A percentile compares a stretch with the other conserved stretches of the same genome.
phyloP scores from a whole-genome alignment of 1,140 invertebrate genomes.

The Carposina sasakii region DNA sequence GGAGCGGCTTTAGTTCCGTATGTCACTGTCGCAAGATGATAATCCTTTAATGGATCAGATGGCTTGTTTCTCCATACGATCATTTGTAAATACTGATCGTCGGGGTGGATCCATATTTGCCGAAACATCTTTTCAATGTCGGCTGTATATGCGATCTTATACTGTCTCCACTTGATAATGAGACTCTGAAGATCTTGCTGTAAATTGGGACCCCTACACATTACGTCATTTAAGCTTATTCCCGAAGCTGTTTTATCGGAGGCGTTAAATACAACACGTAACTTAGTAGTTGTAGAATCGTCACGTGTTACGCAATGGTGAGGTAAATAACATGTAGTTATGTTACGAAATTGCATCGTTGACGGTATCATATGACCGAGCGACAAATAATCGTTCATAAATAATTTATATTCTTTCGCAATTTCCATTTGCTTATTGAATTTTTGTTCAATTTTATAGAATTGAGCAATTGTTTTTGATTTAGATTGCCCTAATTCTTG shows the following conservation, averaged over 20 bases:
- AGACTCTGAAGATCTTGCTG: background rate
- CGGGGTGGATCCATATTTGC: conserved; percentile 10
- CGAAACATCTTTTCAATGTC: conserved; percentile 25
- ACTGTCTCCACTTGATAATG: conserved; percentile 5
- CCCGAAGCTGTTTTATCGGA: background rate
- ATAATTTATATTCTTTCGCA: background rate
- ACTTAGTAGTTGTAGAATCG: background rate
- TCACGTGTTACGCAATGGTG: background rate
- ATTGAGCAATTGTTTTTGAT: background rate
- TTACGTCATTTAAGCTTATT: background rate
- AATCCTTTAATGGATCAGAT: background rate
- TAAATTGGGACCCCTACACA: background rate
- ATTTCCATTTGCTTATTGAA: background rate
- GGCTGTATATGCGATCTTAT: conserved; percentile 1
- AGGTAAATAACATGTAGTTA: background rate
- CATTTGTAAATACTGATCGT: background rate
- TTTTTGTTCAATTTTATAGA: background rate
- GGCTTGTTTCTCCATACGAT: background rate
- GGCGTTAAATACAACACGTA: background rate
- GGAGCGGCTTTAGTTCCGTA: conserved; percentile 2
- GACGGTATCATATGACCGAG: background rate
- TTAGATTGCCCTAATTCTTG: background rate
- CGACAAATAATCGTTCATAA: background rate
- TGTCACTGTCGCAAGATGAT: background rate
- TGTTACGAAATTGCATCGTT: background rate